phyloP scores from a whole-genome alignment of 2,888 invertebrate genomes.

The Ennomos erosarius region DNA sequence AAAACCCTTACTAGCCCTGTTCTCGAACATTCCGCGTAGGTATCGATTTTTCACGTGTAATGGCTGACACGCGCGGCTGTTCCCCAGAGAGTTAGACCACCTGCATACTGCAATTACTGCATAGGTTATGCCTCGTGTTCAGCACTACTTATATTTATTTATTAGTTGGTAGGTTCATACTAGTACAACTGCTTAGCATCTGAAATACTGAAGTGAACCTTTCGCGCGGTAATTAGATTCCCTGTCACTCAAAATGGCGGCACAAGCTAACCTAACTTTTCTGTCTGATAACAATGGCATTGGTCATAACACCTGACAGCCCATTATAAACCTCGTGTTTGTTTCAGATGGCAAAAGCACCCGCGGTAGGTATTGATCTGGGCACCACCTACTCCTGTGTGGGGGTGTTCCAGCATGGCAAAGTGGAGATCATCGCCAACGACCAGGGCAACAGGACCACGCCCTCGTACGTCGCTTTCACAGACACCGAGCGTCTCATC shows the following conservation, averaged over 20 bases:
- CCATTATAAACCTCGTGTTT: constrained; percentile 36
- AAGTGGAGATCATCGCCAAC: constrained; percentile 96
- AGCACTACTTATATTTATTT: too few relatives aligned
- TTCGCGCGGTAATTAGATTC: constrained; percentile 30
- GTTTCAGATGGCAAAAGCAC: constrained; percentile 89
- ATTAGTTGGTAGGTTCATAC: too few relatives aligned
- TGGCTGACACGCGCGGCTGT: too few relatives aligned
- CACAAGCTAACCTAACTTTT: constrained; percentile 25
- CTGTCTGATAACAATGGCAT: constrained; percentile 6
- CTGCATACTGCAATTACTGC: too few relatives aligned
- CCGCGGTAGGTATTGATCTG: constrained; percentile 97
- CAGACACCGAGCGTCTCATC: constrained; percentile 92
- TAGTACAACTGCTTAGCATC: too few relatives aligned
- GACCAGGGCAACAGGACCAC: constrained; percentile 96
- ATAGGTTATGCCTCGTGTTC: too few relatives aligned
- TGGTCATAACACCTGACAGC: constrained; percentile 12
- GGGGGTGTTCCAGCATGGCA: constrained; percentile 96
- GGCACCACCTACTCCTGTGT: constrained; percentile 98
- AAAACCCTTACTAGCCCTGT: too few relatives aligned
- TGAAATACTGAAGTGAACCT: background rate
- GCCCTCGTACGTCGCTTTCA: constrained; percentile 94
- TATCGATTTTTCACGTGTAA: too few relatives aligned
- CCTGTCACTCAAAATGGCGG: constrained; percentile 33
- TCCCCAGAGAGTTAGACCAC: too few relatives aligned
- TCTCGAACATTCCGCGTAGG: too few relatives aligned